Conservation (phyloP, 1,140 invertebrate species). For the Heterodera schachtii region DNA sequence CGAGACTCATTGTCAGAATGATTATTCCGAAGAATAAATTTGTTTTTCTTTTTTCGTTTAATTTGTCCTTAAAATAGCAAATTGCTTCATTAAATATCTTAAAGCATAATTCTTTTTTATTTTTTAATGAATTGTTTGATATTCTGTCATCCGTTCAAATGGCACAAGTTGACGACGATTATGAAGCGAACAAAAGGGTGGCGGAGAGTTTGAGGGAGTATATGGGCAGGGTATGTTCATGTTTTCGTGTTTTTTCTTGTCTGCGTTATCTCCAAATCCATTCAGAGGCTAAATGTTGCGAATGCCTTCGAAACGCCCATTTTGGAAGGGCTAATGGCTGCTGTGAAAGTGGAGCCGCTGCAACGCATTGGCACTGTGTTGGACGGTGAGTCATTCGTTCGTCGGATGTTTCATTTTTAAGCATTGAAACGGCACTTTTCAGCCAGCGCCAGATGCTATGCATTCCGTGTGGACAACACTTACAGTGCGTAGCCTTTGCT, state of each 20-base stretch:
- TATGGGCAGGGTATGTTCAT: background rate
- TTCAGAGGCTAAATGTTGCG: background rate
- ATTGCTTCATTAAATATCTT: too few relatives aligned
- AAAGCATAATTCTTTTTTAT: too few relatives aligned
- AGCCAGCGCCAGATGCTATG: slow-evolving; percentile 1
- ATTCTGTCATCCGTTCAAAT: background rate
- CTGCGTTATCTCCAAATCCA: background rate
- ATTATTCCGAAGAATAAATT: too few relatives aligned
- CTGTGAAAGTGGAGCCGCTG: slow-evolving; percentile 3
- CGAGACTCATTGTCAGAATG: too few relatives aligned
- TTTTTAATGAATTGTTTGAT: too few relatives aligned
- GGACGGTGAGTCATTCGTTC: background rate
- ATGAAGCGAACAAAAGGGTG: slow-evolving; percentile 1
- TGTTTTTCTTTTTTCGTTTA: too few relatives aligned
- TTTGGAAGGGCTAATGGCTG: background rate
- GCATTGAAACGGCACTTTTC: background rate
- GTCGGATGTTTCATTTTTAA: background rate
- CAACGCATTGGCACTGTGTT: background rate
- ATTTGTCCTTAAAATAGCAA: too few relatives aligned
- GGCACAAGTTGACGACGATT: background rate
- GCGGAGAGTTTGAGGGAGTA: background rate
- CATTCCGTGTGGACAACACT: slow-evolving; percentile 6
- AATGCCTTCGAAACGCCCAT: slow-evolving; percentile 13
- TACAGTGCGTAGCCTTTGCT: background rate
- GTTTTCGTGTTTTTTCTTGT: background rate